These are phyloP conservation scores for Malurus elegans DNA, from an alignment of 2,113 vertebrate genomes.

Conservation along the genomic window DNA sequence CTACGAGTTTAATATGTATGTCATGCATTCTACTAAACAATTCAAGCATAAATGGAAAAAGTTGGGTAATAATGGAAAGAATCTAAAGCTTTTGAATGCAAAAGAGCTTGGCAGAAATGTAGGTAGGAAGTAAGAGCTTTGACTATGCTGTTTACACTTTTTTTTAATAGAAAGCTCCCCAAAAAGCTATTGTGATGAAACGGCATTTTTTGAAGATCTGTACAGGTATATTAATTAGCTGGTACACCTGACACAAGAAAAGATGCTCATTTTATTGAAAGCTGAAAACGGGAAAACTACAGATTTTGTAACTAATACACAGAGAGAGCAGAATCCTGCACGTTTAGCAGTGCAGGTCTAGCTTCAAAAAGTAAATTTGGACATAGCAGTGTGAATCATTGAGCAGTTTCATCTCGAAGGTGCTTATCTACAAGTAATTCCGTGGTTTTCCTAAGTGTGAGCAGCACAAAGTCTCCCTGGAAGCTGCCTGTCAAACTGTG, in stretches of 20 bases:
- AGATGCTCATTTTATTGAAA: neutral
- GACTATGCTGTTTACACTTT: neutral
- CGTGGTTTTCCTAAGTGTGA: neutral
- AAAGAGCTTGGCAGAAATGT: neutral
- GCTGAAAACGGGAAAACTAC: neutral
- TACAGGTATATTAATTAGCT: neutral
- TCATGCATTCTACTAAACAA: conserved; percentile 20
- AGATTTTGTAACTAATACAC: neutral
- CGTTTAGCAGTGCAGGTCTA: neutral
- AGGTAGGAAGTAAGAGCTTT: neutral
- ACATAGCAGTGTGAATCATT: neutral
- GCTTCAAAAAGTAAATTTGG: neutral
- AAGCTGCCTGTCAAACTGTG: neutral
- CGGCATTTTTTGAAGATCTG: neutral
- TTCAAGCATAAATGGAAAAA: conserved; percentile 33
- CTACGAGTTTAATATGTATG: neutral
- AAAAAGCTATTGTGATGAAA: neutral
- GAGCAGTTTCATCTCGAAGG: neutral
- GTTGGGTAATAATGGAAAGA: neutral
- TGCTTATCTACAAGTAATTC: neutral
- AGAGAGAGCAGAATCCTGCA: neutral
- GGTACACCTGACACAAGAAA: neutral
- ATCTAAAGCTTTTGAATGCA: neutral
- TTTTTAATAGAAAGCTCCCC: neutral
- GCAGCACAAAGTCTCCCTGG: neutral